Evolutionary conservation across 2,113 vertebrate species (phyloP).

Genomic region (Leptobrachium ailaonicum): DNA sequence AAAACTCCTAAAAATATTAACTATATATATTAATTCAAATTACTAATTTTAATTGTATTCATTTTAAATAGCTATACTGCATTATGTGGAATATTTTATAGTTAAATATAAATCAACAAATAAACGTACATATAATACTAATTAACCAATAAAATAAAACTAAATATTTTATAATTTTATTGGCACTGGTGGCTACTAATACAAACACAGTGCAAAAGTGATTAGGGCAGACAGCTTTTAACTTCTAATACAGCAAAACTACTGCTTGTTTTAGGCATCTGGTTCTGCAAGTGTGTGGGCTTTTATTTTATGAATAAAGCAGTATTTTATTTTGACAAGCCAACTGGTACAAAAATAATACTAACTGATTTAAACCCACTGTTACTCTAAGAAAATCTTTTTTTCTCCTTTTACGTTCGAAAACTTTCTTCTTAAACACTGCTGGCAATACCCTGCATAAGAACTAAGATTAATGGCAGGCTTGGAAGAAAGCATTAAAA

Average conservation of each 20-base stretch:
- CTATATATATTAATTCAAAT: no score
- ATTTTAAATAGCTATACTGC: no score
- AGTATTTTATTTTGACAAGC: conserved; percentile 26
- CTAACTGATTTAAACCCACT: conserved; percentile 18
- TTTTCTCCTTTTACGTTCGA: conserved; percentile 25
- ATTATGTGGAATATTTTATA: no score
- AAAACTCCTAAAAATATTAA: no score
- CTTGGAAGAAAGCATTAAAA: conserved; percentile 47
- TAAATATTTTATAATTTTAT: no score
- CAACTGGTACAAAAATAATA: background rate
- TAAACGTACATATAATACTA: no score
- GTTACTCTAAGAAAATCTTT: conserved; percentile 33
- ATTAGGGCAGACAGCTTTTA: background rate
- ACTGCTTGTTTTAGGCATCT: conserved; percentile 1
- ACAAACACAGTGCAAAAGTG: background rate
- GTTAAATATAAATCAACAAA: no score
- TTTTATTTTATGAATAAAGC: conserved; percentile 10
- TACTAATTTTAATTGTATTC: no score
- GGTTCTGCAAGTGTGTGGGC: background rate
- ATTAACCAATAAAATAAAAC: no score
- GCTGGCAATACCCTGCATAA: conserved; percentile 30
- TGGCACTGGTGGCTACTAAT: no score
- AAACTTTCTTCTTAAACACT: conserved; percentile 40
- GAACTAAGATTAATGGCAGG: conserved; percentile 45
- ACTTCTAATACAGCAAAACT: background rate